A percentile compares a stretch with the other conserved stretches of the same genome.
phyloP scores from a whole-genome alignment of 1,140 invertebrate genomes.

The Trinorchestia longiramus region DNA sequence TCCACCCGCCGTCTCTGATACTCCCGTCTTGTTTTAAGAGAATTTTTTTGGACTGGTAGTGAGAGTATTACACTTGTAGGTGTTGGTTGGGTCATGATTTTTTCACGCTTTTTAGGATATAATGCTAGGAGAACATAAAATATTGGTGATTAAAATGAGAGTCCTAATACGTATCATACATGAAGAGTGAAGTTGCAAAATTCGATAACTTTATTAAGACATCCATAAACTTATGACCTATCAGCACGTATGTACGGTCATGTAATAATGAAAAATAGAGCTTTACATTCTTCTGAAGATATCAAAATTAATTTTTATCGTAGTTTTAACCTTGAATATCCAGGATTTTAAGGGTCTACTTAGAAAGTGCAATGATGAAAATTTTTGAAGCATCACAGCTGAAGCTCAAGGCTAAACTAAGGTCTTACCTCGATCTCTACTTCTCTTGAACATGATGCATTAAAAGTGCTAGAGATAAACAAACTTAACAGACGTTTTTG shows the following conservation, averaged over 20 bases:
- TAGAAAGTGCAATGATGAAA: not conserved
- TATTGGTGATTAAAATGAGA: not conserved
- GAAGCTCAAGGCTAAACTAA: too few relatives aligned
- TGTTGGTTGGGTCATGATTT: not conserved
- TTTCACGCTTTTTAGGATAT: not conserved
- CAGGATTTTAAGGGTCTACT: not conserved
- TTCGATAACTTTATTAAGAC: not conserved
- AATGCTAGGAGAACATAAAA: not conserved
- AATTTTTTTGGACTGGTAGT: not conserved
- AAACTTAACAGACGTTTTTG: too few relatives aligned
- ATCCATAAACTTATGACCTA: not conserved
- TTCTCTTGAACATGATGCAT: too few relatives aligned
- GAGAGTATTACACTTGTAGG: not conserved
- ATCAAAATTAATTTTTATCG: not conserved
- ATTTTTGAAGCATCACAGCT: not conserved
- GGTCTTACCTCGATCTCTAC: too few relatives aligned
- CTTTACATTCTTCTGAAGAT: not conserved
- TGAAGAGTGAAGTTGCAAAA: not conserved
- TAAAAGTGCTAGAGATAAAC: too few relatives aligned
- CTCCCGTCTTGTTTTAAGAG: not conserved
- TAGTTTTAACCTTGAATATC: not conserved
- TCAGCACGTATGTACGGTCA: not conserved
- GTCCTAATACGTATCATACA: not conserved
- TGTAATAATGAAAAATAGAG: not conserved
- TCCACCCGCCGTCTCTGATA: not conserved